Conservation (phyloP, 1,140 invertebrate genomes). For the Drosophila varians region DNA sequence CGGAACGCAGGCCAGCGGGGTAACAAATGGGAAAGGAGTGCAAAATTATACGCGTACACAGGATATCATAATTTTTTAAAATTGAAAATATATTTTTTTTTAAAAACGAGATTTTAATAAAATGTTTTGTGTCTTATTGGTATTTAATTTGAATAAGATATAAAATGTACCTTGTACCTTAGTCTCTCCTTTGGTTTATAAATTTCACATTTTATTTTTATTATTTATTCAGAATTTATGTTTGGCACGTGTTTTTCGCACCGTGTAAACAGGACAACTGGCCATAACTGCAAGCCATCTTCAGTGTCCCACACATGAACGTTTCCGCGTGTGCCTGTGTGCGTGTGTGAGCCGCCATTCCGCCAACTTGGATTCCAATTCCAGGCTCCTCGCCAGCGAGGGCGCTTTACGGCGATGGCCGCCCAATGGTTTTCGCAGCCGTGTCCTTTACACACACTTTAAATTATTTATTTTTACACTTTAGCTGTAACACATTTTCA, state of each 20-base stretch:
- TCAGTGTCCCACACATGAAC: neutral
- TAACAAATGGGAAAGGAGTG: neutral
- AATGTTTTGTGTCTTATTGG: neutral
- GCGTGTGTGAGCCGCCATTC: constrained; percentile 12
- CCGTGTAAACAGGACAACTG: constrained; percentile 9
- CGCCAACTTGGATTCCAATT: constrained; percentile 61
- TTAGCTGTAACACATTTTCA: constrained; percentile 76
- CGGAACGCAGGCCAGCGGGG: constrained; percentile 40
- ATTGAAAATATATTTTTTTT: neutral
- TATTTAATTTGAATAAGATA: too few relatives aligned
- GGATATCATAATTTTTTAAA: too few relatives aligned
- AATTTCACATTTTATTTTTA: neutral
- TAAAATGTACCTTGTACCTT: too few relatives aligned
- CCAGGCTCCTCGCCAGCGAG: constrained; percentile 34
- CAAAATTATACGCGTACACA: constrained; percentile 54
- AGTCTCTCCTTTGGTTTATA: too few relatives aligned
- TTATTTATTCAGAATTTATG: neutral
- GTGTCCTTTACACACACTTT: constrained; percentile 80
- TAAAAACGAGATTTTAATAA: neutral
- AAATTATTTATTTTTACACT: constrained; percentile 82
- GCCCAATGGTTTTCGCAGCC: constrained; percentile 64
- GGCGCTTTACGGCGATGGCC: constrained; percentile 66
- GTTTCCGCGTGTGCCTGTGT: constrained; percentile 15
- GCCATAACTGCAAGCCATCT: constrained; percentile 34
- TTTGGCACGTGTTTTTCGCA: neutral